Base-by-base conservation (phyloP, 2,888 invertebrate species). In the Eristalinus aeneus region DNA sequence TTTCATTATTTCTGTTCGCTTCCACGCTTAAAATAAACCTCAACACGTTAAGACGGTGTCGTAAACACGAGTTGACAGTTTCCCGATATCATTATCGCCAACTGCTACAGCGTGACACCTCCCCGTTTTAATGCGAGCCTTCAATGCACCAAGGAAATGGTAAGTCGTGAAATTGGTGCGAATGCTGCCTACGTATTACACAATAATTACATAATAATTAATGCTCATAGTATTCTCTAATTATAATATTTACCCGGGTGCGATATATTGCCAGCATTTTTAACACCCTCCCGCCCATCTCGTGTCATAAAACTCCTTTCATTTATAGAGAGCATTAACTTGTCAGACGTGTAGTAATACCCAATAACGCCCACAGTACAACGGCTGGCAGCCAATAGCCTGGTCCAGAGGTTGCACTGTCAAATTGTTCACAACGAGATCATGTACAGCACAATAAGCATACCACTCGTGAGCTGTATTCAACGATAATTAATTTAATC, bases 401-500 rank as follows among this genome's bases (percentile, higher is more conserved):
- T 46, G 46, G 8, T 46, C 16, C 16, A 46, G 46, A 16, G 16
- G 16, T 46, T 16, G 46, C 8, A 8, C 46, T 46, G 46, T 46
- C 46, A 46, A 46, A 46, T 16, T 46, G 46, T 46, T 16, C 46
- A 46, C 46, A 46, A 16, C 6, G 23, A 60, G 39, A 31, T 65
- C 31, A 60, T 22, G 46, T 31, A 34, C 39, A 61, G 69, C 36
- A 69, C 68, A 76, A 76, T 56, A 36, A 36, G 16, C 68, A 60
- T 23, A n/a, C 58, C 22, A 67, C 68, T 54, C 20, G 34, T 61
- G 34, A 61, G 68, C 22, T 39, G 9, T 39, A 31, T 60, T 31
- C 34, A 58, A 34, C 56, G 56, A 71, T 65, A 78, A 72, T 72
- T 79, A 65, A 72, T 65, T 73, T 67, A 61, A 79, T 79, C 72